phyloP scores from a whole-genome alignment of 2,888 invertebrate species.

The Eupithecia subfuscata region DNA sequence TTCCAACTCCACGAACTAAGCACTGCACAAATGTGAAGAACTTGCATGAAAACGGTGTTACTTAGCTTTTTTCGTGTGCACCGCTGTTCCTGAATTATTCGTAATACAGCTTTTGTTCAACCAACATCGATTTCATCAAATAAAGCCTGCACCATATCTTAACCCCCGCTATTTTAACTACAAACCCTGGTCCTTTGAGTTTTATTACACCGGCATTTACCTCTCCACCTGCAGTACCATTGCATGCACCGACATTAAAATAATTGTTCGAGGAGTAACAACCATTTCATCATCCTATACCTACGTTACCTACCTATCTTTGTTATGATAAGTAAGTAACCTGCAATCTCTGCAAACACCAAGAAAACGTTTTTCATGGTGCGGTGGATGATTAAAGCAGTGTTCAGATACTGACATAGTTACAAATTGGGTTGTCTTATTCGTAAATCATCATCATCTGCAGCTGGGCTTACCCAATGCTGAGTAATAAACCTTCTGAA shows the following conservation, averaged over 20 bases:
- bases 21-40: not conserved
- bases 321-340: not conserved
- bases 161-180: not conserved
- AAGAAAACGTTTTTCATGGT: not conserved
- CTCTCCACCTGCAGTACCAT: not conserved
- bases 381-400: not conserved
- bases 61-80: not conserved
- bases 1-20: not conserved
- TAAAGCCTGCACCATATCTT: not conserved
- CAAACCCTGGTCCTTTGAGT: not conserved
- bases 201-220: not conserved
- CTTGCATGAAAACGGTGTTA: not conserved
- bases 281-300: not conserved
- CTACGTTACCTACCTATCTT: not conserved
- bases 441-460: not conserved
- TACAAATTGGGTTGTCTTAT: not conserved
- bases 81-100: not conserved
- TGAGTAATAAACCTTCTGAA: no score
- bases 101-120: not conserved
- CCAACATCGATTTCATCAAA: not conserved
- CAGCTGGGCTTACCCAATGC: not conserved
- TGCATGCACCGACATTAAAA: not conserved
- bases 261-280: not conserved
- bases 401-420: not conserved
- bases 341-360: not conserved